Evolutionary conservation across 2,888 invertebrate species (phyloP), one percentile per base, ranked within the genome.

Genomic region (Catotricha subobsoleta): DNA sequence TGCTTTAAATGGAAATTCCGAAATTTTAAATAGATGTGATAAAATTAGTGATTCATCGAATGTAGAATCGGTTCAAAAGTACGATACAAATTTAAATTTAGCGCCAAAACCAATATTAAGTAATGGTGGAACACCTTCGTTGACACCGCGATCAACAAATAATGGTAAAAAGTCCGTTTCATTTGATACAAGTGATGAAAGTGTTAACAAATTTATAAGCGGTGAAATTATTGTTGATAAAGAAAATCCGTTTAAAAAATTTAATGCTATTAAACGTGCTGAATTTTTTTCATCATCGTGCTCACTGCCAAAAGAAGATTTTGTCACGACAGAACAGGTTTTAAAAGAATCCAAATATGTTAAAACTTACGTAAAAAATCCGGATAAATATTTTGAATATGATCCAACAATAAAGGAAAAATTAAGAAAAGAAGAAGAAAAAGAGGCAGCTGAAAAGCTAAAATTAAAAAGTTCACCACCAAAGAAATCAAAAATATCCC

Each of bases 281-380:
- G 39, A 40, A 28, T 39, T 28, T 20, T 41, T 23, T 25, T 23
- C 36, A 25, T 36, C 36, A n/a, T 10, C 16, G 10, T 23, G 23
- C 13, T 21, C 25, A 5, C 23, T 37, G 33, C 28, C 40, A 27
- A 13, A 15, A 7, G 38, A 38, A n/a, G 60, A 61, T 9, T 59
- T 49, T 33, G 49, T 62, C n/a, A 57, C 61, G 23, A 63, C 58
- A 3, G 62, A 62, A 44, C 59, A 63, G 21, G 60, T 63, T 8
- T 50, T 63, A 3, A 59, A 59, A 15, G 59, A 63, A 44, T 63
- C 63, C 13, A 63, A 63, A 48, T 63, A 58, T 52, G 62, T 63
- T 2, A 60, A 59, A 44, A 62, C 62, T 0, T 63, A 63, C 39
- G 58, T 63, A 25, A 62, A 61, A 46, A 62, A 63, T 51, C 63